Conservation (phyloP, 2,113 vertebrate species). For the Tragelaphus buxtoni region DNA sequence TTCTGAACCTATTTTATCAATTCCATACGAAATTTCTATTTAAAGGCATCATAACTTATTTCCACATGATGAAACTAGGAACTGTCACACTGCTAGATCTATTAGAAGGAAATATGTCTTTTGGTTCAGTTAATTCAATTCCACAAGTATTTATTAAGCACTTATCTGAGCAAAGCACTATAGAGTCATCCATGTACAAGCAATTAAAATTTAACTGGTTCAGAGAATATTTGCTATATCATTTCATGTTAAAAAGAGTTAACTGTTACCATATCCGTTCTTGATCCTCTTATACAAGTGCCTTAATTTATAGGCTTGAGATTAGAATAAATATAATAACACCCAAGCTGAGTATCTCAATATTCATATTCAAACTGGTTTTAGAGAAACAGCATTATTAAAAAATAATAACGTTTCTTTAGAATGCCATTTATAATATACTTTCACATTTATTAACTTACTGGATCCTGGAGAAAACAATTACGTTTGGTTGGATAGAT, state of each 20-base stretch:
- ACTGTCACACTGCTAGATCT: constrained; percentile 50
- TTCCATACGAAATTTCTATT: constrained; percentile 35
- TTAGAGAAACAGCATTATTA: constrained; percentile 8
- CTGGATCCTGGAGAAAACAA: neutral
- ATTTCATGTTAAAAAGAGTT: constrained; percentile 65
- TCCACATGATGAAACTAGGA: constrained; percentile 29
- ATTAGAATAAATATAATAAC: neutral
- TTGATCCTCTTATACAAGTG: neutral
- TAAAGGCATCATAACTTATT: constrained; percentile 42
- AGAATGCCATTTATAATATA: neutral
- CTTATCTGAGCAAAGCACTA: constrained; percentile 69
- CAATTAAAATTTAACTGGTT: constrained; percentile 70
- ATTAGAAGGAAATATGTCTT: constrained; percentile 63
- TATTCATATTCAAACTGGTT: neutral
- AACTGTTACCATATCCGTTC: constrained; percentile 22
- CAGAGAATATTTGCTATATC: constrained; percentile 56
- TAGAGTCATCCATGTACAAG: constrained; percentile 69
- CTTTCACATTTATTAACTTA: neutral
- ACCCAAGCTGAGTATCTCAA: neutral
- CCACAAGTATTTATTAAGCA: constrained; percentile 70
- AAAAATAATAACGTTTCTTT: neutral
- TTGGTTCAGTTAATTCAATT: constrained; percentile 72
- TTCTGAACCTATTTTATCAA: constrained; percentile 16
- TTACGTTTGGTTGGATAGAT: neutral
- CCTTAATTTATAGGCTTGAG: constrained; percentile 42